A percentile compares a stretch with the other conserved stretches of the same genome.
These are phyloP conservation scores for Hofmannophila pseudospretella DNA, from an alignment of 2,888 invertebrate genomes.

Conservation along the genomic window DNA sequence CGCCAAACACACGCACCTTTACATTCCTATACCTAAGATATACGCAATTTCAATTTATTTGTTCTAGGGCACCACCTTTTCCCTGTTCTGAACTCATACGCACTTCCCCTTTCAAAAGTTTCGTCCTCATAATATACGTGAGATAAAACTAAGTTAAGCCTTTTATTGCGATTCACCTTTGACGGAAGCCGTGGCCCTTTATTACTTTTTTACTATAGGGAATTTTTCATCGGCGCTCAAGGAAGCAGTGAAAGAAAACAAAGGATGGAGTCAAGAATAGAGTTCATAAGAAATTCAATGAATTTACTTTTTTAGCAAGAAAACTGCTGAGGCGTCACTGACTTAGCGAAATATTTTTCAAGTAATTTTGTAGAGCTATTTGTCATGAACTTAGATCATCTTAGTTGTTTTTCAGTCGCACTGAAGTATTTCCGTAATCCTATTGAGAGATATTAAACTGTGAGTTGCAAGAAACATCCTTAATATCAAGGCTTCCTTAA, in stretches of 20 bases:
- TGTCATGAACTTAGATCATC: too few species aligned
- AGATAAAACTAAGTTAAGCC: slow-evolving; percentile 38
- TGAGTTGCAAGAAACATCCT: too few species aligned
- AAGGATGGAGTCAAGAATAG: too few species aligned
- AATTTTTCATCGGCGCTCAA: slow-evolving; percentile 38
- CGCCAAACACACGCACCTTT: too few species aligned
- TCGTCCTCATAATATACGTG: slow-evolving; percentile 49
- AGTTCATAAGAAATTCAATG: slow-evolving; percentile 14
- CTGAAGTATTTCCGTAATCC: too few species aligned
- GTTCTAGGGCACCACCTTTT: slow-evolving; percentile 62
- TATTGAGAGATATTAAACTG: too few species aligned
- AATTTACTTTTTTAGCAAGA: background rate
- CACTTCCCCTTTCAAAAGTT: slow-evolving; percentile 65
- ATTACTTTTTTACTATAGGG: slow-evolving; percentile 46
- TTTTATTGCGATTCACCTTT: slow-evolving; percentile 59
- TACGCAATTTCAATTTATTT: slow-evolving; percentile 54
- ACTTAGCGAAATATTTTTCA: too few species aligned
- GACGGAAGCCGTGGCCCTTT: slow-evolving; percentile 43
- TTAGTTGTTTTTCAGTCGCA: too few species aligned
- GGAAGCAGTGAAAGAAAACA: slow-evolving; percentile 30
- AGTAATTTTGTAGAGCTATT: too few species aligned
- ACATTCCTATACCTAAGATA: slow-evolving; percentile 21
- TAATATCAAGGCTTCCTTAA: too few species aligned
- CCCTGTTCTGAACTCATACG: slow-evolving; percentile 58
- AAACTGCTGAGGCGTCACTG: too few species aligned